phyloP scores from a whole-genome alignment of 2,797 vertebrate genomes.

The Saxicola maurus region DNA sequence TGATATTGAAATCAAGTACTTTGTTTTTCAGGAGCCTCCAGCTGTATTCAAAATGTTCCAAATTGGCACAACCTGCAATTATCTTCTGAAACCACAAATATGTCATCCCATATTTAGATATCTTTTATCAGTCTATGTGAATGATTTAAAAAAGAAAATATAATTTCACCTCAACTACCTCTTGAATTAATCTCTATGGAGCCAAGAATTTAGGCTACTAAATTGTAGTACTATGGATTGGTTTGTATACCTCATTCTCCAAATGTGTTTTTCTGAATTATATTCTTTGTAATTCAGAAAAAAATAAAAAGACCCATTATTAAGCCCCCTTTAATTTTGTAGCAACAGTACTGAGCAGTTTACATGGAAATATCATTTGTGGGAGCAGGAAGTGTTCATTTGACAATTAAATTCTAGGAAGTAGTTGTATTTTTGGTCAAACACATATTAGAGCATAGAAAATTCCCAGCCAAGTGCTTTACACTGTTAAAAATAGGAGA shows the following conservation, averaged over 20 bases:
- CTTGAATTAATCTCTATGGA: not conserved
- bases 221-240: not conserved
- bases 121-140: not conserved
- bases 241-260: not conserved
- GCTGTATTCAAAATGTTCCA: not conserved
- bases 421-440: constrained; percentile 61
- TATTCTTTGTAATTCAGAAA: not conserved
- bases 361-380: constrained; percentile 57
- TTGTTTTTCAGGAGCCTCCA: not conserved
- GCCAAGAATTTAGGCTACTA: not conserved
- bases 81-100: not conserved
- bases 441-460: constrained; percentile 30
- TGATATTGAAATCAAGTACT: not conserved
- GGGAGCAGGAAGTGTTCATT: constrained; percentile 30
- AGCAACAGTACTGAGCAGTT: constrained; percentile 28
- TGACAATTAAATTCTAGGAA: constrained; percentile 52
- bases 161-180: not conserved
- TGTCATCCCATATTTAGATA: not conserved
- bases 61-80: not conserved
- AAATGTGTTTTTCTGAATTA: not conserved
- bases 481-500: constrained; percentile 16
- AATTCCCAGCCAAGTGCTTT: not conserved
- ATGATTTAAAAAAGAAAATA: not conserved
- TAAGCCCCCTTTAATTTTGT: not conserved
- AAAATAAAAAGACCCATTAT: not conserved